Percentiles rank a stretch among this genome's conserved stretches.
These are phyloP conservation scores for Gnathonemus echidnorhynchus DNA, from an alignment of 2,113 vertebrate species.

Conservation along the genomic window DNA sequence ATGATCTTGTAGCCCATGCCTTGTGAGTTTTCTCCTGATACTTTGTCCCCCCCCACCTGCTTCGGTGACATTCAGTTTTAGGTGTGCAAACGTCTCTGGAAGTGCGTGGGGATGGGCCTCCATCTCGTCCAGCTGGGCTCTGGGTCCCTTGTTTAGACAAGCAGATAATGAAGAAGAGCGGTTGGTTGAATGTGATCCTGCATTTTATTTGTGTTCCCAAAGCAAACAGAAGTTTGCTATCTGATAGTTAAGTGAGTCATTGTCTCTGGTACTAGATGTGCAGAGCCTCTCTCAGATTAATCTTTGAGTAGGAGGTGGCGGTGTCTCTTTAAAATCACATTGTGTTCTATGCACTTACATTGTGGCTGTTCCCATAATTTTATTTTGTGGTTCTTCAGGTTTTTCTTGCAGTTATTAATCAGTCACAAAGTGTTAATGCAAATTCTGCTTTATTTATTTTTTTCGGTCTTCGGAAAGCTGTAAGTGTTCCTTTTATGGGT, in stretches of 20 bases:
- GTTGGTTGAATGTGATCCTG: not conserved
- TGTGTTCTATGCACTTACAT: not conserved
- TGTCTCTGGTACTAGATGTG: not conserved
- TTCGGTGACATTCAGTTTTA: not conserved
- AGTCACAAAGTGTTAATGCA: not conserved
- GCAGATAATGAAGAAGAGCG: not conserved
- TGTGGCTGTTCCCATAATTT: not conserved
- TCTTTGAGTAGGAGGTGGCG: not conserved
- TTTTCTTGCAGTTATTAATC: not conserved
- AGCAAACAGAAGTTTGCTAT: not conserved
- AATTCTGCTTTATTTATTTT: not conserved
- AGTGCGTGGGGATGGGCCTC: not conserved
- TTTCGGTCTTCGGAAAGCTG: not conserved
- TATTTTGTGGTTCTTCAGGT: not conserved
- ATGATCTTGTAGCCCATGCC: not conserved
- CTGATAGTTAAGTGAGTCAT: not conserved
- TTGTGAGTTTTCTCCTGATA: not conserved
- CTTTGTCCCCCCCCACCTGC: not conserved
- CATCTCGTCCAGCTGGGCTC: not conserved
- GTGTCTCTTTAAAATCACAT: not conserved
- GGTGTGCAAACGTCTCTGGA: not conserved
- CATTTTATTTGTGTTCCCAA: not conserved
- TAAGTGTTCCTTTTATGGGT: not conserved
- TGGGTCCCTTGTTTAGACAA: not conserved
- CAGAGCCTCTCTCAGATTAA: not conserved